Percentiles rank a stretch among this genome's conserved stretches.
phyloP scores from a whole-genome alignment of 2,113 vertebrate species.

The Actenoides hombroni region DNA sequence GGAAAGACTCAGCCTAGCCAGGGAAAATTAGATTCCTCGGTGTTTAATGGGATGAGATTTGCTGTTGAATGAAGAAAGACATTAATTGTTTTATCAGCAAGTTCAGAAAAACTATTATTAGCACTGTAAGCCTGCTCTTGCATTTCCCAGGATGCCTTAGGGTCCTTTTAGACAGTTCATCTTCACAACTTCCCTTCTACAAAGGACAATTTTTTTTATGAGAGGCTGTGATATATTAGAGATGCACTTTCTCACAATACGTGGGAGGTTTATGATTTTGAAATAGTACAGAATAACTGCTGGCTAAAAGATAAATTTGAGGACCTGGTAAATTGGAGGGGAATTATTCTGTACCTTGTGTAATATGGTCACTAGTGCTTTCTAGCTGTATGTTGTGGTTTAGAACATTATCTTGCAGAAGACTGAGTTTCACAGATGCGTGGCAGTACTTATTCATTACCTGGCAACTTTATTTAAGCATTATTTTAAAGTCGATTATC shows the following conservation, averaged over 20 bases:
- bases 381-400: background rate
- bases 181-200: background rate
- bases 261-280: background rate
- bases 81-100: background rate
- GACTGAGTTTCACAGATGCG: background rate
- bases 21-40: slow-evolving; percentile 3
- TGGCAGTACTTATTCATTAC: background rate
- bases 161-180: background rate
- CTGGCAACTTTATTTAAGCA: background rate
- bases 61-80: background rate
- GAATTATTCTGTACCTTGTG: background rate
- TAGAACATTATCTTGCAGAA: background rate
- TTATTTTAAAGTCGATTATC: background rate
- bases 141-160: background rate
- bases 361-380: background rate
- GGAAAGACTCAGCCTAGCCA: background rate
- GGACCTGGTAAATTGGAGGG: background rate
- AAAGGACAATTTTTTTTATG: background rate
- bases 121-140: background rate
- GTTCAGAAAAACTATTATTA: background rate
- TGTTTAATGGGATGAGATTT: background rate
- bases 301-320: background rate
- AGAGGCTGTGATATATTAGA: background rate
- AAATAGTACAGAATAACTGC: background rate
- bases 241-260: background rate